Percentiles rank a stretch among this genome's conserved stretches.
phyloP scores from a whole-genome alignment of 2,797 vertebrate genomes.

The Taeniopygia guttata region DNA sequence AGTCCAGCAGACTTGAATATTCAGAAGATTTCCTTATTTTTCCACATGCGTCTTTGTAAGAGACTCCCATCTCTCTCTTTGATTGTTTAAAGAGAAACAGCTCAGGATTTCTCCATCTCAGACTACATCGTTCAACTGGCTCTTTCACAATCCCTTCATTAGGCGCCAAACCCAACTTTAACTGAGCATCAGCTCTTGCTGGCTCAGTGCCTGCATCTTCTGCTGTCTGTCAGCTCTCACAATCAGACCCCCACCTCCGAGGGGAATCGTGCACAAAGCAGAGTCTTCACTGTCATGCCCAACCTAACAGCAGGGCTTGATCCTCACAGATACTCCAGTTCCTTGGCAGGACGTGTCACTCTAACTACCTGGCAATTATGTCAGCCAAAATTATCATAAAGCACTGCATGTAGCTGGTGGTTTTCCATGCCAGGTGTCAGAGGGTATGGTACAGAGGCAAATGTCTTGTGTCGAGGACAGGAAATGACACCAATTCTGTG shows the following conservation, averaged over 20 bases:
- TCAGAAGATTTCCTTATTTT: neutral
- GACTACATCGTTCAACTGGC: neutral
- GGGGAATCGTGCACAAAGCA: fast-evolving
- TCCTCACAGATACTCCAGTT: neutral
- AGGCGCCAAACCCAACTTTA: neutral
- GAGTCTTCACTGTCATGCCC: neutral
- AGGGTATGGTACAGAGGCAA: neutral
- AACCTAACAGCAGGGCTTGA: neutral
- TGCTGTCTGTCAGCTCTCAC: neutral
- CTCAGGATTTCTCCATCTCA: neutral
- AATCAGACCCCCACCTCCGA: neutral
- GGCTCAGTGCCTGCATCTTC: neutral
- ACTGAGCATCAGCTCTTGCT: neutral
- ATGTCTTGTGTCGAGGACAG: neutral
- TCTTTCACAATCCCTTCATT: neutral
- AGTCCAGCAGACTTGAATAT: neutral
- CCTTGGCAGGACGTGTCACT: neutral
- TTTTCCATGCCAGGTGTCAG: neutral
- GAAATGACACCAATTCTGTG: neutral
- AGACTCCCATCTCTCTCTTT: neutral
- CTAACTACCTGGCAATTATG: neutral
- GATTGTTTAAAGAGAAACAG: neutral
- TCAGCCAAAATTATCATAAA: neutral
- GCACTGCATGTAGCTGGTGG: neutral
- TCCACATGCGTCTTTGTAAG: neutral